These are phyloP conservation scores for Laspeyria flexula DNA, from an alignment of 2,888 invertebrate species.

Conservation along the genomic window DNA sequence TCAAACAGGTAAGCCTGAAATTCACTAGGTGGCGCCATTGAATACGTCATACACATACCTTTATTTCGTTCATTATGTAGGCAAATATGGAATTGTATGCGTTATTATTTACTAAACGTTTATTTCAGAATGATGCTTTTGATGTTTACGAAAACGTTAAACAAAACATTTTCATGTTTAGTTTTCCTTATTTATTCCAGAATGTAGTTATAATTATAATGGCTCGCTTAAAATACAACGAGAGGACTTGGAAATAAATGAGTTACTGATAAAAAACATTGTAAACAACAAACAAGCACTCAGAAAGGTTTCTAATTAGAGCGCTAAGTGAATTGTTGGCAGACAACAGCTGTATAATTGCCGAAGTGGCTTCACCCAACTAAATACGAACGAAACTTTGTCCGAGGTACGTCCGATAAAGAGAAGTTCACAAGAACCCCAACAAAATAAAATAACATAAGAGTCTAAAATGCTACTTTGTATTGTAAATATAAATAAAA, in stretches of 20 bases:
- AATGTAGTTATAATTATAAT: neutral
- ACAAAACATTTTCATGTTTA: neutral
- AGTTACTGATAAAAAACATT: slow-evolving; percentile 8
- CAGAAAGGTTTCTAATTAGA: slow-evolving; percentile 57
- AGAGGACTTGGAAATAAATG: slow-evolving; percentile 12
- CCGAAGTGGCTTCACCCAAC: slow-evolving; percentile 42
- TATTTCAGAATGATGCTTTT: slow-evolving; percentile 7
- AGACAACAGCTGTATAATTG: slow-evolving; percentile 60
- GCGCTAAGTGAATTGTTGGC: slow-evolving; percentile 56
- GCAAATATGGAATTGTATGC: neutral
- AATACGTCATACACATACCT: slow-evolving; percentile 20
- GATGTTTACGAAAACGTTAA: neutral
- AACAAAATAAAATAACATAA: neutral
- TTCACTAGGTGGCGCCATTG: slow-evolving; percentile 71
- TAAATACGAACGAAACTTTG: slow-evolving; percentile 32
- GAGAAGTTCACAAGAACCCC: slow-evolving; percentile 19
- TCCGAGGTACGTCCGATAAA: slow-evolving; percentile 23
- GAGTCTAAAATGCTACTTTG: slow-evolving; percentile 1
- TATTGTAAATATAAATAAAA: slow-evolving; percentile 27
- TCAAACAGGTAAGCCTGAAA: slow-evolving; percentile 92
- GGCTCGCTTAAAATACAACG: slow-evolving; percentile 13
- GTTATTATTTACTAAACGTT: slow-evolving; percentile 12
- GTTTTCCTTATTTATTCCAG: slow-evolving; percentile 8
- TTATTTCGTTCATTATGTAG: slow-evolving; percentile 21
- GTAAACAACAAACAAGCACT: slow-evolving; percentile 17